Evolutionary conservation across 2,797 vertebrate genomes (phyloP), one percentile per base, ranked within the genome.

Genomic region (Falco novaeseelandiae): DNA sequence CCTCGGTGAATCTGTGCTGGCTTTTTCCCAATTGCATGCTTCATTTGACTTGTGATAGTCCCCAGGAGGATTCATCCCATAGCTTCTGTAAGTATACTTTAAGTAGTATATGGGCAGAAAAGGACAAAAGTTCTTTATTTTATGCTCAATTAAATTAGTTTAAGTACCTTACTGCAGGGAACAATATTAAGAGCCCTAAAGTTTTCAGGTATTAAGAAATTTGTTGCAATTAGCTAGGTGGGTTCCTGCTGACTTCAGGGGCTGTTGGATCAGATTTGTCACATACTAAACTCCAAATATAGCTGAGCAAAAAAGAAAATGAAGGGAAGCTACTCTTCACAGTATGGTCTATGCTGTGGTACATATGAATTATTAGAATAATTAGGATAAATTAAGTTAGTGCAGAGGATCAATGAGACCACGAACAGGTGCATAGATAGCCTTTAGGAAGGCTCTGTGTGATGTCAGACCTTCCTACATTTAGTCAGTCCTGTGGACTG

Each of bases 401-500:
- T n/a, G 9, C 57, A 83, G 20, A 59, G 1, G 3, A 89, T 12
- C 36, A 25, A 17, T 25, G 7, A 79, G n/a, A 42, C 27, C 30
- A 38, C 21, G 58, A 22, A 8, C 49, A 80, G 48, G 14, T 42
- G 5, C 23, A 62, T 2, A 57, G 42, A 25, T 15, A 66, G 14
- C 5, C 8, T 67, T 88, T 72, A 13, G n/a, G 38, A 77, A 55
- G 20, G 14, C 12, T 66, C 11, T 11, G 20, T 55, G 20, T 7
- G 1, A 22, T 40, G 40, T 23, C 40, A 61, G 17, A 83, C 6
- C 3, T 69, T 65, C 16, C 32, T 9, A 27, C 0, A 0, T 73
- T 48, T 40, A 49, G 3, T 48, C 27, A 61, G 16, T 51, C 10
- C 22, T 36, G 14, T 79, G 72, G 12, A 61, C 14, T 46, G 7